Percentiles rank a stretch among this genome's conserved stretches.
phyloP scores from a whole-genome alignment of 2,888 invertebrate species.

The Heteromyza rotundicornis region DNA sequence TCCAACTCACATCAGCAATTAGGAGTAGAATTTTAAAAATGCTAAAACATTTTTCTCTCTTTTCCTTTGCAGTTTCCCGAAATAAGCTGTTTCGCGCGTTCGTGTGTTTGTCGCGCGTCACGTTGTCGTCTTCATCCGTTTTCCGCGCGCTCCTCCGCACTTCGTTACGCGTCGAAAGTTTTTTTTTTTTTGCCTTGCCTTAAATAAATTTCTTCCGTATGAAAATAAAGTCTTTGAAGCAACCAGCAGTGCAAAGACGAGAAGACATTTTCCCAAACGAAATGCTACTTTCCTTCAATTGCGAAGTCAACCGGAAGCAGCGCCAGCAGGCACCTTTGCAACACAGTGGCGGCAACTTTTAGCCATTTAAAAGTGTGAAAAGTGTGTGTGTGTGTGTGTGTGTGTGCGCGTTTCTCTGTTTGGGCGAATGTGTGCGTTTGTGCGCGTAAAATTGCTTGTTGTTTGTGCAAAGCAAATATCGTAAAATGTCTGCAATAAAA shows the following conservation, averaged over 20 bases:
- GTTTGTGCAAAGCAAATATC: slow-evolving; percentile 17
- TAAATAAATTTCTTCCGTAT: neutral
- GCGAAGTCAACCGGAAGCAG: neutral
- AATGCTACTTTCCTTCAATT: neutral
- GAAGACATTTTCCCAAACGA: neutral
- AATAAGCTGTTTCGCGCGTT: neutral
- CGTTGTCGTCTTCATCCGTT: neutral
- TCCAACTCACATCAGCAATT: slow-evolving; percentile 2
- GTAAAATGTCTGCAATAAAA: slow-evolving; percentile 49
- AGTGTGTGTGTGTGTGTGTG: neutral
- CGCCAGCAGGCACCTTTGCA: neutral
- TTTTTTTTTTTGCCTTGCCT: neutral
- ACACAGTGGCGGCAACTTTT: slow-evolving; percentile 3
- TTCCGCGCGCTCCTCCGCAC: neutral
- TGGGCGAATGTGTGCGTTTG: neutral
- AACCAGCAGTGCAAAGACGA: too few relatives aligned
- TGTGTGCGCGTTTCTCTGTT: neutral
- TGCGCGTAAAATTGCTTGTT: slow-evolving; percentile 2
- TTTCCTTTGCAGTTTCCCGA: neutral
- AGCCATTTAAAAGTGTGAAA: slow-evolving; percentile 9
- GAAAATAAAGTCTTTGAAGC: too few relatives aligned
- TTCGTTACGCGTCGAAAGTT: neutral
- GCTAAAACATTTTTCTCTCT: neutral
- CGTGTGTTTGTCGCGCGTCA: neutral
- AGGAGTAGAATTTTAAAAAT: neutral